Base-by-base conservation (phyloP, 1,140 invertebrate genomes). In the Epicauta chinensis region DNA sequence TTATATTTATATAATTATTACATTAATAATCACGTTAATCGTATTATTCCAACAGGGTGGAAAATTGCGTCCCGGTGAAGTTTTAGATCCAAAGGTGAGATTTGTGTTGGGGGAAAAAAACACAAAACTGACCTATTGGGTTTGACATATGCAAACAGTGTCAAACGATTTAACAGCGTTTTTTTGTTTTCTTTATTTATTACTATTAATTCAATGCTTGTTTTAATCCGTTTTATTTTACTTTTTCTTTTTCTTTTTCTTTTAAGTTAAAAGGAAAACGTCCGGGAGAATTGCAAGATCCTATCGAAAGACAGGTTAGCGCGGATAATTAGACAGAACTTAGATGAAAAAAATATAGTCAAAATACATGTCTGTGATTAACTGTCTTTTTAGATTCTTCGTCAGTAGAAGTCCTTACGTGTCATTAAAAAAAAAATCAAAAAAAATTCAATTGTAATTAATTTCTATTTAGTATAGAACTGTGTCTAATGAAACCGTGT, bases 61-160 rank as follows among this genome's bases (percentile, higher is more conserved):
- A 76, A 83, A 78, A 76, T 82, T 86, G 75, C 83, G 84, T 70
- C 84, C 84, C 70, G 84, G 84, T 75, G 84, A 87, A 75, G 79
- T 87, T 71, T 77, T 82, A 69, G 84, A 86, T 73, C 73, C 73
- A 73, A 85, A 87, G 83, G 84, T 87, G 82, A 82, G 81, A 76
- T 78, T 80, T 80, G 77, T 77, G 77, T 77, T 75, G 15, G 47
- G 69, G 72, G 72, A 77, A 77, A 78, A 71, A 71, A 73, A 75
- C 75, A 77, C 76, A 77, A 77, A 78, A 72, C 75, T 75, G 77
- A 75, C 75, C 75, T 71, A 63, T 69, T 66, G 66, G 69, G 51
- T 68, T 63, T 66, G 60, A 60, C 60, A 60, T 59, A 32, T 35
- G 39, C 43, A 52, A 57, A 59, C 35, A 29, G 34, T 51, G 36